Conservation (phyloP, 2,797 vertebrate genomes). For the Hirundo rustica region DNA sequence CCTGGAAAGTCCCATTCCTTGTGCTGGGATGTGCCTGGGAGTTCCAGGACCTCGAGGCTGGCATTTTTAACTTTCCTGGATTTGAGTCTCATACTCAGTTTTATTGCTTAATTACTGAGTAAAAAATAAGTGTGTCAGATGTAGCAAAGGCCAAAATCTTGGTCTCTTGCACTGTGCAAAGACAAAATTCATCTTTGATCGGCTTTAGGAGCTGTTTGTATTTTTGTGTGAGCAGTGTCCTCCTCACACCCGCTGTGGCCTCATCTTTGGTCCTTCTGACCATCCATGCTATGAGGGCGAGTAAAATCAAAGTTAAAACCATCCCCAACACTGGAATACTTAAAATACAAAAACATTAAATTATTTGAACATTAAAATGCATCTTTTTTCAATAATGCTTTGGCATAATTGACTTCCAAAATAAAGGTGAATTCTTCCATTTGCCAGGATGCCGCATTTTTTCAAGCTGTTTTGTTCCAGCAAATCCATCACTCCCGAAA, state of each 20-base stretch:
- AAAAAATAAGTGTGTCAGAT: neutral
- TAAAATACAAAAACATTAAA: neutral
- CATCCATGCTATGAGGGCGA: neutral
- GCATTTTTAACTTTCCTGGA: neutral
- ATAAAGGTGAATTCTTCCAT: neutral
- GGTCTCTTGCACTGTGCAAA: neutral
- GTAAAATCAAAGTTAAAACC: neutral
- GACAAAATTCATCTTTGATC: neutral
- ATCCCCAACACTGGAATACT: rapidly evolving
- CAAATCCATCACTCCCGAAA: neutral
- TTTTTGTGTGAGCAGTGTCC: neutral
- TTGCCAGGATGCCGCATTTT: neutral
- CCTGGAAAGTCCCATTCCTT: neutral
- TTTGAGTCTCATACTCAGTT: neutral
- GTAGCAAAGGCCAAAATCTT: neutral
- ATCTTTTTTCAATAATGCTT: neutral
- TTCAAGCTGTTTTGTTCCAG: neutral
- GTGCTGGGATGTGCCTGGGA: neutral
- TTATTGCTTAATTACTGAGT: neutral
- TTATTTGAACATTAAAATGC: neutral
- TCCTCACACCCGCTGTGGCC: neutral
- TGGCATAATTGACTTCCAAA: neutral
- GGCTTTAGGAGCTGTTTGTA: neutral
- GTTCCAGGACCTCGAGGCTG: neutral
- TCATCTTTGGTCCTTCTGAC: neutral